These are phyloP conservation scores for Tupaia tana DNA, from an alignment of 2,113 vertebrate genomes.

Conservation along the genomic window DNA sequence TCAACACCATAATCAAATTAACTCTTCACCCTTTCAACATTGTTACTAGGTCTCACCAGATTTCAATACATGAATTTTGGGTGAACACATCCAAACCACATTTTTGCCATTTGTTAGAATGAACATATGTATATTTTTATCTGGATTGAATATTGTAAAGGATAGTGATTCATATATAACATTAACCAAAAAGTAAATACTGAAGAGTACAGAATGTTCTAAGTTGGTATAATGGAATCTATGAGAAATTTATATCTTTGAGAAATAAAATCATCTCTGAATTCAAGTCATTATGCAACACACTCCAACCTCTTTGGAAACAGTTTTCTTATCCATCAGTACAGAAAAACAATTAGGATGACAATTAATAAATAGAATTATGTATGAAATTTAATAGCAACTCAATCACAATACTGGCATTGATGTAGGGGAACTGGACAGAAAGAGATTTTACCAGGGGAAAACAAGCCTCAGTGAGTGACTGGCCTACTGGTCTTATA, in stretches of 20 bases:
- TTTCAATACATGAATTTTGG: too few relatives aligned
- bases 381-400: neutral
- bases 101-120: constrained; percentile 3
- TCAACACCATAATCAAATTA: too few relatives aligned
- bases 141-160: constrained; percentile 25
- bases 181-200: constrained; percentile 48
- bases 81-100: too few relatives aligned
- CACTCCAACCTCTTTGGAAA: neutral
- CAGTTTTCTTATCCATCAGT: neutral
- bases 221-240: neutral
- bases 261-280: constrained; percentile 40
- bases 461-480: neutral
- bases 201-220: constrained; percentile 26
- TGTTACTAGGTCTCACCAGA: too few relatives aligned
- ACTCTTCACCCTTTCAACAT: too few relatives aligned
- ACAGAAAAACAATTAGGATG: neutral
- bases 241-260: neutral
- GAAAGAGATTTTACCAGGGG: neutral
- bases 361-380: neutral
- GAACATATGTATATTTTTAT: constrained; percentile 44
- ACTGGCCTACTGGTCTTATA: neutral
- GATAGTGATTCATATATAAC: constrained; percentile 12
- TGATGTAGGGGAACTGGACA: neutral
- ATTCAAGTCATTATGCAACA: constrained; percentile 29
- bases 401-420: neutral